Percentiles rank a stretch among this genome's conserved stretches.
These are phyloP conservation scores for Machimus atricapillus DNA, from an alignment of 2,888 invertebrate species.

Conservation along the genomic window DNA sequence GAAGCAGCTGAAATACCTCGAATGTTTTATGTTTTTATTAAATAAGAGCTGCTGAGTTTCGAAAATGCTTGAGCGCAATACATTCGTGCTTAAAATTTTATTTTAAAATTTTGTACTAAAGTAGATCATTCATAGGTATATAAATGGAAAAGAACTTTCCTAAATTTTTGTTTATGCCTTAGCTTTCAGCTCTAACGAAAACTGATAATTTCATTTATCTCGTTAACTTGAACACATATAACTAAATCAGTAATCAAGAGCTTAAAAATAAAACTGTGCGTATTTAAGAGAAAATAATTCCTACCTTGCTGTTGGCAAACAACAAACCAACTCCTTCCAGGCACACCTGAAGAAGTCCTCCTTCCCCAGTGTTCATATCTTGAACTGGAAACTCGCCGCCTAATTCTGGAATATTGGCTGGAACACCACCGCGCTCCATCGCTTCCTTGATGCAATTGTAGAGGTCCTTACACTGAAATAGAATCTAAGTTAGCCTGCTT, in stretches of 20 bases:
- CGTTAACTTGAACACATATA: constrained; percentile 27
- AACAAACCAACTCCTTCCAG: constrained; percentile 99
- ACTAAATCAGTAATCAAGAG: constrained; percentile 17
- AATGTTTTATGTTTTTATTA: neutral
- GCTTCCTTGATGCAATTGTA: constrained; percentile 99
- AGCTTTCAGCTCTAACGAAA: constrained; percentile 18
- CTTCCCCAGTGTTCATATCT: constrained; percentile 96
- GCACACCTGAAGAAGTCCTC: constrained; percentile 97
- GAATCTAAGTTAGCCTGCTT: neutral
- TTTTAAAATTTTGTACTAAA: neutral
- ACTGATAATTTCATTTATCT: neutral
- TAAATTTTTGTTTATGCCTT: constrained; percentile 7
- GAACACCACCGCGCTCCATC: constrained; percentile 89
- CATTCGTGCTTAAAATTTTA: neutral
- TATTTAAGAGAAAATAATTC: constrained; percentile 51
- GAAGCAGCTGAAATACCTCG: neutral
- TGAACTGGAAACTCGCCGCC: constrained; percentile 99
- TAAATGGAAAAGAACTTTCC: neutral
- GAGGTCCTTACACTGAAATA: constrained; percentile 88
- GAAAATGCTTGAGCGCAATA: neutral
- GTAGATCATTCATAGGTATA: constrained; percentile 18
- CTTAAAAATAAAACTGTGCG: constrained; percentile 1
- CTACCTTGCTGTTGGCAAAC: constrained; percentile 99
- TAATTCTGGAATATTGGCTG: constrained; percentile 61
- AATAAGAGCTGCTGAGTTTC: neutral